Percentiles rank a stretch among this genome's conserved stretches.
Conservation (phyloP, 2,797 vertebrate genomes). For the Selene dorsalis region DNA sequence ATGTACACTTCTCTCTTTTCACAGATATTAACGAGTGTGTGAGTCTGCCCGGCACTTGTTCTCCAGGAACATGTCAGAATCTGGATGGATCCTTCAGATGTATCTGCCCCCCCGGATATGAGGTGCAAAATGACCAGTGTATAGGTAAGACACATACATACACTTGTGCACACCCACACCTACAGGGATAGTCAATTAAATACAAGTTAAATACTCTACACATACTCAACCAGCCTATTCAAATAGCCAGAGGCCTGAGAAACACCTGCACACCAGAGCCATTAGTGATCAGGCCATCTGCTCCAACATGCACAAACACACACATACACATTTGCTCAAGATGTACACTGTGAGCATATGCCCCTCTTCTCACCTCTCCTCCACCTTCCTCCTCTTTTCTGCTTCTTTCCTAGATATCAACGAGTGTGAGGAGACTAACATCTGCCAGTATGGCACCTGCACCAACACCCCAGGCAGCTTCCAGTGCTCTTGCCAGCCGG, state of each 20-base stretch:
- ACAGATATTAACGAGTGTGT: slow-evolving; percentile 93
- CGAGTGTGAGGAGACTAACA: slow-evolving; percentile 91
- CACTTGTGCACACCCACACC: slow-evolving; percentile 11
- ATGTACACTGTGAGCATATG: neutral
- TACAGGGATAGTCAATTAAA: neutral
- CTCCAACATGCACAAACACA: slow-evolving; percentile 1
- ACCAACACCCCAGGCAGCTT: slow-evolving; percentile 94
- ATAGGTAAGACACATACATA: slow-evolving; percentile 83
- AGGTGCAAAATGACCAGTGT: slow-evolving; percentile 93
- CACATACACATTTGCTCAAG: neutral
- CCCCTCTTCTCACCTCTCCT: neutral
- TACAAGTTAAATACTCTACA: neutral
- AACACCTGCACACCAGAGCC: slow-evolving; percentile 15
- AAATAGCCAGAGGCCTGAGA: slow-evolving; percentile 3
- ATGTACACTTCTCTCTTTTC: slow-evolving; percentile 1
- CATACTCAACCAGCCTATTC: slow-evolving; percentile 2
- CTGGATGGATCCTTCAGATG: slow-evolving; percentile 94
- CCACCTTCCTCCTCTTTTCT: neutral
- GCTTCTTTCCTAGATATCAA: slow-evolving; percentile 87
- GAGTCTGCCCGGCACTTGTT: slow-evolving; percentile 89
- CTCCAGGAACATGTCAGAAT: slow-evolving; percentile 96
- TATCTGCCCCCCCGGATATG: slow-evolving; percentile 92
- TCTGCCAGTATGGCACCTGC: slow-evolving; percentile 93
- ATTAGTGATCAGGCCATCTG: slow-evolving; percentile 30
- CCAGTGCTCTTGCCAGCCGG: slow-evolving; percentile 90